Percentiles rank a stretch among this genome's conserved stretches.
These are phyloP conservation scores for Paracentrotus lividus DNA, from an alignment of 53 echinoderm and acorn worm species.

Conservation along the genomic window DNA sequence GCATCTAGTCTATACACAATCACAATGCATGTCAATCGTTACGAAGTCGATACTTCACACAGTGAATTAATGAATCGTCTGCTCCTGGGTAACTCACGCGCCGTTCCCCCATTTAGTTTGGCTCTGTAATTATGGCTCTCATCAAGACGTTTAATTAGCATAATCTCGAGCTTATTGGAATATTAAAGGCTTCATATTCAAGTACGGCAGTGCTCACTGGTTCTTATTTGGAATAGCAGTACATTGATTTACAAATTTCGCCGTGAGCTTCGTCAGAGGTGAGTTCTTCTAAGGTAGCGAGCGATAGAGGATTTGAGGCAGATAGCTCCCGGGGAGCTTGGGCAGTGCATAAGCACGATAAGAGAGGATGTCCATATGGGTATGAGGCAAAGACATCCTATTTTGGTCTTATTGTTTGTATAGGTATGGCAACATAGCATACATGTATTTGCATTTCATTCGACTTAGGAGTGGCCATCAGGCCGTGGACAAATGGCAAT, in stretches of 20 bases:
- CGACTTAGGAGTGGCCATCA: no score
- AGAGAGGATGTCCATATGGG: neutral
- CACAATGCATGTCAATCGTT: neutral
- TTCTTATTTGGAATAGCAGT: neutral
- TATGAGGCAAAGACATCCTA: neutral
- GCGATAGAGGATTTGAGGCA: neutral
- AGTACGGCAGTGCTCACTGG: neutral
- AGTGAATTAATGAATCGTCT: neutral
- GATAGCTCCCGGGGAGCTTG: neutral
- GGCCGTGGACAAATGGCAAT: no score
- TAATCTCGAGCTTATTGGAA: neutral
- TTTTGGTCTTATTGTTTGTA: neutral
- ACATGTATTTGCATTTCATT: no score
- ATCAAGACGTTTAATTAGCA: neutral
- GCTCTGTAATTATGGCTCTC: neutral
- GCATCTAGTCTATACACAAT: neutral
- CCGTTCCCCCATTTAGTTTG: neutral
- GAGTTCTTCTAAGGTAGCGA: neutral
- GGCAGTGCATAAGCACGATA: neutral
- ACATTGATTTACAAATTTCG: slow-evolving; percentile 2
- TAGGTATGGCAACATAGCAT: neutral
- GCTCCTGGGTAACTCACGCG: neutral
- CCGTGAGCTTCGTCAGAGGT: neutral
- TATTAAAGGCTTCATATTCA: neutral
- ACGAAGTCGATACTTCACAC: neutral